Evolutionary conservation across 2,113 vertebrate genomes (phyloP).

Genomic region (Girardinichthys multiradiatus): DNA sequence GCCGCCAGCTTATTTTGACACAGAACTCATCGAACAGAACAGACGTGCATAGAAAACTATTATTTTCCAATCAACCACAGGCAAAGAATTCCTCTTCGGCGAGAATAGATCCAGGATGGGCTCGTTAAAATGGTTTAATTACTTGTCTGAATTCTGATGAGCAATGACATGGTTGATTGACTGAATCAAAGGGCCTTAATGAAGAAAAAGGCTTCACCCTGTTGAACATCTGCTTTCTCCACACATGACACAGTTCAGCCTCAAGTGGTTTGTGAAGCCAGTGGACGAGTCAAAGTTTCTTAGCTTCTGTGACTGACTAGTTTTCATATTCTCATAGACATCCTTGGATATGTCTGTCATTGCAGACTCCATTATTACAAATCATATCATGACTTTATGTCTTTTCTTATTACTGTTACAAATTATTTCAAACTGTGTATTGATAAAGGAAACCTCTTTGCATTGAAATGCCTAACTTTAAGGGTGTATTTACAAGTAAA

Average conservation of each 20-base stretch:
- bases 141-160: slow-evolving; percentile 68
- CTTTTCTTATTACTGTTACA: slow-evolving; percentile 1
- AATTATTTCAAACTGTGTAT: slow-evolving; percentile 6
- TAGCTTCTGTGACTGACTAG: slow-evolving; percentile 15
- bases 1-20: slow-evolving; percentile 1
- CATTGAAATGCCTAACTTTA: slow-evolving; percentile 11
- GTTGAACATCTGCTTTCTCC: slow-evolving; percentile 19
- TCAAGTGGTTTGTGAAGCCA: slow-evolving; percentile 10
- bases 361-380: slow-evolving; percentile 1
- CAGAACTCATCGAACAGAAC: neutral
- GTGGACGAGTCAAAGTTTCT: slow-evolving; percentile 18
- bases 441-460: neutral
- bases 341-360: slow-evolving; percentile 4
- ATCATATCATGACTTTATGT: neutral
- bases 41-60: neutral
- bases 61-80: slow-evolving; percentile 15
- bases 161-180: slow-evolving; percentile 76
- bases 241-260: slow-evolving; percentile 41
- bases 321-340: slow-evolving; percentile 7
- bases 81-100: slow-evolving; percentile 17
- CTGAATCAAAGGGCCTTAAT: slow-evolving; percentile 66
- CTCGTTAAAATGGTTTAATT: slow-evolving; percentile 72
- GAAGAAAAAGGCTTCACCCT: slow-evolving; percentile 41
- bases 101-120: slow-evolving; percentile 19
- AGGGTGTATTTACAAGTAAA: too few species aligned